Evolutionary conservation across 2,888 invertebrate species (phyloP).

Genomic region (Copidosoma aretas): DNA sequence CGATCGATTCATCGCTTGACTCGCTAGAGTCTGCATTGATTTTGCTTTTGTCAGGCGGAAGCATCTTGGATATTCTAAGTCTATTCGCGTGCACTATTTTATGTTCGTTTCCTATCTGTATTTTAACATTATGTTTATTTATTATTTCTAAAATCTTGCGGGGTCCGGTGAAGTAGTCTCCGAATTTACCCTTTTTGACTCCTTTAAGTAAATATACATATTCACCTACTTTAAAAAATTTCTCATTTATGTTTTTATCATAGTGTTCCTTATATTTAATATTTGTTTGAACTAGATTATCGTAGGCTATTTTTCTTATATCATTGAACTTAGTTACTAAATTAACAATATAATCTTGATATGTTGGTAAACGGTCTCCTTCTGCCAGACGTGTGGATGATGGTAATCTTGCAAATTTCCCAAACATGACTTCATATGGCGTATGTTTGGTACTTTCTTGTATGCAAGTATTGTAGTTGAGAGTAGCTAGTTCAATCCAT

Average conservation of each 20-base stretch:
- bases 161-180: constrained; percentile 6
- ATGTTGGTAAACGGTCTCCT: too few relatives aligned
- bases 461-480: too few relatives aligned
- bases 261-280: not conserved
- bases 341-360: constrained; percentile 7
- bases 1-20: too few relatives aligned
- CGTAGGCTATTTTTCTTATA: constrained; percentile 5
- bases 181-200: not conserved
- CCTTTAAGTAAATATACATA: not conserved
- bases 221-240: constrained; percentile 10
- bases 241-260: constrained; percentile 8
- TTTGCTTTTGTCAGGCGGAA: not conserved
- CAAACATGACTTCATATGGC: too few relatives aligned
- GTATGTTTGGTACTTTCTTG: too few relatives aligned
- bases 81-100: constrained; percentile 7
- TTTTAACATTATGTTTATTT: constrained; percentile 17
- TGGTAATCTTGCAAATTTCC: too few relatives aligned
- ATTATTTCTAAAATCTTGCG: constrained; percentile 6
- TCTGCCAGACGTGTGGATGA: too few relatives aligned
- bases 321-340: constrained; percentile 1
- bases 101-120: not conserved
- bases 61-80: not conserved
- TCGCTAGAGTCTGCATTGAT: not conserved
- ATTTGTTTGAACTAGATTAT: constrained; percentile 6
- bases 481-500: too few relatives aligned